Evolutionary conservation across 2,113 vertebrate species (phyloP), one percentile per base, ranked within the genome.

Genomic region (Erinaceus europaeus): DNA sequence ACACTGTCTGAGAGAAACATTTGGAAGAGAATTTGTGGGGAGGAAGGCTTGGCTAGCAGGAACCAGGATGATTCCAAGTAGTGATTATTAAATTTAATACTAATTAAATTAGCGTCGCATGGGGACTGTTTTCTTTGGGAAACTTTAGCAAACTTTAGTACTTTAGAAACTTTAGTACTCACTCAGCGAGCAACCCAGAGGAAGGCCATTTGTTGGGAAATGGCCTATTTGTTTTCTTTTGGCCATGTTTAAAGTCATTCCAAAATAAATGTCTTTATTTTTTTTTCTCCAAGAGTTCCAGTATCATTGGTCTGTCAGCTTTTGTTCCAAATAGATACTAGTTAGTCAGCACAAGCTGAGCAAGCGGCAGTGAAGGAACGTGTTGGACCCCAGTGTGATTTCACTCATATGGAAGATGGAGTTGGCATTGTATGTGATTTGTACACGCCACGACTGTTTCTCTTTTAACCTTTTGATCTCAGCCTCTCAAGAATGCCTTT

Each of bases 61-160:
- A 95, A 84, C 53, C 69, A 42, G 82, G 88, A 82, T 10, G 88
- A 6, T 59, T 17, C 67, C 90, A 86, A 71, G 32, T 89, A 20
- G 0, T 91, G 59, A 38, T 34, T 44, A 15, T 90, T 91, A 50
- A 32, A 89, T 90, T 53, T 62, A 88, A 69, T 72, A 46, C 68
- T 89, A 85, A 89, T 84, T 72, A 82, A 61, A 87, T 89, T 61
- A 93, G 69, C 88, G 46, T 75, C 86, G 64, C 85, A 15, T 1
- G 0, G 74, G 69, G 69, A 61, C 62, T 46, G n/a, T 77, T 68
- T 78, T 69, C 73, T 78, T n/a, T 76, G 67, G 82, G 68, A 82
- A 53, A 40, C 64, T 76, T 38, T 46, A 69, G 27, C n/a, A n/a
- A n/a, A n/a, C n/a, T n/a, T n/a, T n/a, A n/a, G n/a, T n/a, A n/a